Evolutionary conservation across 2,797 vertebrate species (phyloP).

Genomic region (Huso huso): DNA sequence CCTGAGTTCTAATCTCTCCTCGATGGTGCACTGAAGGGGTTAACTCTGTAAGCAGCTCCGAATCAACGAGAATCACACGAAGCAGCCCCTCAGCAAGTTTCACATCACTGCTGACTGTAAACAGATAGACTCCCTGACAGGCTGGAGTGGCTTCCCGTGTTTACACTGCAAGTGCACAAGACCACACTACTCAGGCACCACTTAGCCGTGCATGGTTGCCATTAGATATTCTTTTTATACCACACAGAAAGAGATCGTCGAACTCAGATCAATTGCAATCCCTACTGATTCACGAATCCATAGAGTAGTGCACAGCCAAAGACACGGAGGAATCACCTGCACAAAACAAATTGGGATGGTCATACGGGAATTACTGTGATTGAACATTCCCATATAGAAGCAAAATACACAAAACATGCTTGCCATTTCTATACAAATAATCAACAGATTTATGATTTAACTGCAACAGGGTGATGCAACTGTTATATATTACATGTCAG

Average conservation of each 20-base stretch:
- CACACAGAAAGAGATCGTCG: background rate
- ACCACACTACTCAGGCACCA: slow-evolving; percentile 7
- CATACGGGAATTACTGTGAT: background rate
- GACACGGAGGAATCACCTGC: background rate
- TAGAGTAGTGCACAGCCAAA: background rate
- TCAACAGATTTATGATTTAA: no score
- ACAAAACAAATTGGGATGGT: background rate
- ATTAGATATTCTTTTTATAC: slow-evolving; percentile 4
- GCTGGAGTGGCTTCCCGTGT: slow-evolving; percentile 8
- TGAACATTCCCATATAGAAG: background rate
- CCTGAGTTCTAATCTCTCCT: no score
- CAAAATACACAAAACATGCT: background rate
- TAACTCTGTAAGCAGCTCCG: background rate
- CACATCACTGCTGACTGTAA: background rate
- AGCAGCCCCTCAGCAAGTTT: background rate
- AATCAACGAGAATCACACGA: background rate
- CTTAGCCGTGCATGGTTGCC: slow-evolving; percentile 10
- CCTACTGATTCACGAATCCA: no score
- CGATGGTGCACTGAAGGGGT: background rate
- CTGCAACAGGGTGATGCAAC: no score
- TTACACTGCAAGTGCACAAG: slow-evolving; percentile 12
- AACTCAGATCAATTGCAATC: no score
- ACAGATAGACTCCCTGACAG: background rate
- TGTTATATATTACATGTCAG: no score
- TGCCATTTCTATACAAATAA: no score